Base-by-base conservation (phyloP, 2,113 vertebrate genomes). In the Erpornis zantholeuca region DNA sequence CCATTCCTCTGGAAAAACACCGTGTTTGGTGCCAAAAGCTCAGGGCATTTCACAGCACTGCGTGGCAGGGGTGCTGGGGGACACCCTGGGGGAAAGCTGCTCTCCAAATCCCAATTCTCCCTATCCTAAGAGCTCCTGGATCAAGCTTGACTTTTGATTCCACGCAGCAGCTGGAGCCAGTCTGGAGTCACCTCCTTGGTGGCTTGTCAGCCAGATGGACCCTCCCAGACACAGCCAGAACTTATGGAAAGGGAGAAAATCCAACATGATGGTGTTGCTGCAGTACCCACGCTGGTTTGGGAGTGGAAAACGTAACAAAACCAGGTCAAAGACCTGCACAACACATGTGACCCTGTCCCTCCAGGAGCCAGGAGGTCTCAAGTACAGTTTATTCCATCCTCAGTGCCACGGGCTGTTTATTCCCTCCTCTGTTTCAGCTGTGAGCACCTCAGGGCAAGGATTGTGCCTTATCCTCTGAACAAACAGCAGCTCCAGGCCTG, bases 51-150 rank as follows among this genome's bases (percentile, higher is more conserved):
- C 15, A 22, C 28, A 31, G 31, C 7, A 4, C 19, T 16, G 66
- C 8, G 2, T 6, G n/a, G 2, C 11, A 1, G 14, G 25, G 54
- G 6, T 15, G 52, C 7, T 0, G 0, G 13, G 49, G 47, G 31
- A 25, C 35, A 33, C 13, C 14, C 15, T 53, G 76, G 52, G 44
- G 25, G 8, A 60, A 61, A 79, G 60, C 27, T 52, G 54, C 70
- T 54, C 72, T 31, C 68, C 18, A 20, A 15, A 42, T 11, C 49
- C 60, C 21, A 2, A 3, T 24, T 8, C 15, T 12, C 16, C 40
- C 63, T 52, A 23, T n/a, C 22, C 28, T 22, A 3, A 2, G 14
- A 6, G 45, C 70, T 76, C 52, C 52, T 49, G 23, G 5, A 7
- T 33, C 31, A 22, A 73, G 49, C 69, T 70, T 73, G 23, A 14